Base-by-base conservation (phyloP, 2,113 vertebrate genomes). In the Notarius quadriscutis region DNA sequence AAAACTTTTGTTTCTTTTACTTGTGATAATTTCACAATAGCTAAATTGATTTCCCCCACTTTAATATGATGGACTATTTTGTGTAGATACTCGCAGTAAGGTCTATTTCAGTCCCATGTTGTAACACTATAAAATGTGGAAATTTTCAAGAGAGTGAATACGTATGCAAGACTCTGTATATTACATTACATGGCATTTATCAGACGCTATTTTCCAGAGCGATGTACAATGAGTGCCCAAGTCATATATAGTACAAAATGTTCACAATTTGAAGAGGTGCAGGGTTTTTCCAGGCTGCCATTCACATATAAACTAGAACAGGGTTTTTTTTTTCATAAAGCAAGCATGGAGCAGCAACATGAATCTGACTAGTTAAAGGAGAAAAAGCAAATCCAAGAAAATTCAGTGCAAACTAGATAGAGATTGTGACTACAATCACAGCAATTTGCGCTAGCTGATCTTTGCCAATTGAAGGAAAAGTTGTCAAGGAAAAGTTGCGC, bases 321-420 rank as follows among this genome's bases (percentile, higher is more conserved):
- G 25, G 22, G 7, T 78, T 41, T 41, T 2, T 41, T 41, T 41
- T 41, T 57, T 55, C n/a, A 57, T 55, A 55, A 5, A 15, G 12
- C 55, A 79, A 55, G n/a, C 25, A n/a, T 27, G 51, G 25, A 6
- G 7, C 25, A 79, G 25, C 11, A 27, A 18, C 2, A 55, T n/a
- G n/a, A 79, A 48, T 77, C 48, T 51, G 51, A 12, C 25, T 6
- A 3, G 12, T 25, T n/a, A 55, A 77, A 79, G 51, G 10, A 55
- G 25, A 27, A 51, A 79, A 79, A 79, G n/a, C 77, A 80, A 80
- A n/a, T 27, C 77, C 25, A 30, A 80, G 77, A 15, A 27, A 80
- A 80, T 80, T 81, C 8, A 58, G 10, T 34, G 79, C 9, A 81
- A 81, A 34, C 34, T 27, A 57, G 2, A 57, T 57, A 41, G 41